These are phyloP conservation scores for Saccostrea echinata DNA, from an alignment of 1,140 invertebrate genomes.

Conservation along the genomic window DNA sequence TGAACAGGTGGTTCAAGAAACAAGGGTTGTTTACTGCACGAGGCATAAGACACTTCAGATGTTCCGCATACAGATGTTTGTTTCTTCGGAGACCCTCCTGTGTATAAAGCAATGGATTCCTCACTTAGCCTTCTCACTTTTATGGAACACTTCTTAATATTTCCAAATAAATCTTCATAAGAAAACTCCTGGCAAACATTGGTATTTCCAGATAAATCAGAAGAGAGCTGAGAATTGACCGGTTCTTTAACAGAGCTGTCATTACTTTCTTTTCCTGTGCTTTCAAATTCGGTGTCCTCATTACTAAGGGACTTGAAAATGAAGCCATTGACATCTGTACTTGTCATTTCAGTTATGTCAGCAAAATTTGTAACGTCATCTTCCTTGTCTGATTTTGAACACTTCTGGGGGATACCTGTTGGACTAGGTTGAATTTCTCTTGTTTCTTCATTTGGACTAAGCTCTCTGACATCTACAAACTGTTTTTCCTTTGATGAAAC, in stretches of 20 bases:
- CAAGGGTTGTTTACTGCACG: not conserved
- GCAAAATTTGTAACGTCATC: not conserved
- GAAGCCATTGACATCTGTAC: not conserved
- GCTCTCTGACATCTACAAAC: not conserved
- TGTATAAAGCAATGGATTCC: constrained; percentile 3
- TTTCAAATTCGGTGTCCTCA: not conserved
- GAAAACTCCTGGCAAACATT: not conserved
- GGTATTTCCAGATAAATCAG: not conserved
- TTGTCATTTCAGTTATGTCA: not conserved
- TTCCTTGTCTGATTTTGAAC: not conserved
- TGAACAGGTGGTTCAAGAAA: not conserved
- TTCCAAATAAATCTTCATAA: constrained; percentile 20
- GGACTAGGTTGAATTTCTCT: not conserved
- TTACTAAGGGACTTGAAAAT: not conserved
- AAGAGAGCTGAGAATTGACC: not conserved
- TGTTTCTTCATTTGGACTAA: not conserved
- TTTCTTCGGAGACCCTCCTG: not conserved
- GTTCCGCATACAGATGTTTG: not conserved
- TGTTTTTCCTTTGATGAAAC: not conserved
- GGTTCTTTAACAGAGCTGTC: not conserved
- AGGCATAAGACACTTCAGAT: not conserved
- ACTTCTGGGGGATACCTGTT: not conserved
- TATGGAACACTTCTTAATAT: constrained; percentile 23
- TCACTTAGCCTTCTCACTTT: constrained; percentile 24
- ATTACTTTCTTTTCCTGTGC: not conserved